phyloP scores from a whole-genome alignment of 2,113 vertebrate species.

The Grallaria varia region DNA sequence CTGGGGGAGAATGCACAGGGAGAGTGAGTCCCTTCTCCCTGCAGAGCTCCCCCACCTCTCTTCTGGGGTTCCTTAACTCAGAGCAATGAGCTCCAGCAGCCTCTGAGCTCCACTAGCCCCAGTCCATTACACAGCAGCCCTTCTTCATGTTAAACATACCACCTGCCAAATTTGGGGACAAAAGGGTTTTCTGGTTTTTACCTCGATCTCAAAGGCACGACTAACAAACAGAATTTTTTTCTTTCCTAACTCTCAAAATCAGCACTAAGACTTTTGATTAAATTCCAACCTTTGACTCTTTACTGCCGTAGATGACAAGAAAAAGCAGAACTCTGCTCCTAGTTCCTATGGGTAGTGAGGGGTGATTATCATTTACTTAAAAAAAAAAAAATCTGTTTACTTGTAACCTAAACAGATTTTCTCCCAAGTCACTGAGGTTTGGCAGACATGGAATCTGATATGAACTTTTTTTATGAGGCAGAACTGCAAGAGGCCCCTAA shows the following conservation, averaged over 20 bases:
- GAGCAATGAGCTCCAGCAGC: background rate
- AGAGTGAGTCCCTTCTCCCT: background rate
- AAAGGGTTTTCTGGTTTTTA: background rate
- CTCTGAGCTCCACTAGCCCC: background rate
- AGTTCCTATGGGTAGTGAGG: background rate
- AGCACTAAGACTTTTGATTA: background rate
- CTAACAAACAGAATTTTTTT: background rate
- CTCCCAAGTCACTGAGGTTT: background rate
- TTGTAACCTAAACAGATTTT: background rate
- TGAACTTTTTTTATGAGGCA: background rate
- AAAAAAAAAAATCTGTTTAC: background rate
- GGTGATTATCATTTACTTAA: background rate
- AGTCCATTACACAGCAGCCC: rapidly evolving
- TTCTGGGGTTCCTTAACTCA: background rate
- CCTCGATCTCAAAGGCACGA: background rate
- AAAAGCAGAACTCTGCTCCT: background rate
- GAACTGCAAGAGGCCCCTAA: background rate
- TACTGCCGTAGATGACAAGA: background rate
- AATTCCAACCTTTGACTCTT: background rate
- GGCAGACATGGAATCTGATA: background rate
- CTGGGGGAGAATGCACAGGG: rapidly evolving
- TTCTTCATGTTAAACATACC: background rate
- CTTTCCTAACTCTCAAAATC: background rate
- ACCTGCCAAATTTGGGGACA: background rate
- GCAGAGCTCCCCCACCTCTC: background rate